phyloP scores from a whole-genome alignment of 1,140 invertebrate species.

The Zaprionus ornatus region DNA sequence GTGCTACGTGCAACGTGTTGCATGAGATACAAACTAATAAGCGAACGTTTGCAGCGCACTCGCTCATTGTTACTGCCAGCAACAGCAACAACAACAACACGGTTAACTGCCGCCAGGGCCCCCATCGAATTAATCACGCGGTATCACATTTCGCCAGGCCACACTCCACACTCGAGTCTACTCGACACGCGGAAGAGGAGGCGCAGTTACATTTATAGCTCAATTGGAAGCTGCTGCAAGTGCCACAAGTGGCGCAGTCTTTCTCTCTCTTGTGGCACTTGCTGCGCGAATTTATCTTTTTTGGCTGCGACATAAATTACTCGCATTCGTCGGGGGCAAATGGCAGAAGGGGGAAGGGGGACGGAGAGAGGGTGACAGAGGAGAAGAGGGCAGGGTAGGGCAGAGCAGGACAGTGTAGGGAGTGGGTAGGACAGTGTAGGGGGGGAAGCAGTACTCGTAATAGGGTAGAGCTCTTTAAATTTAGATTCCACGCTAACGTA shows the following conservation, averaged over 20 bases:
- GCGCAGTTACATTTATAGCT: conserved; percentile 70
- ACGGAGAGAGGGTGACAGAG: neutral
- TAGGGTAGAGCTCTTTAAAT: conserved; percentile 68
- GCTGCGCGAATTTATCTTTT: conserved; percentile 73
- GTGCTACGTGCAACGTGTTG: conserved; percentile 80
- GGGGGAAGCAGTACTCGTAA: conserved; percentile 5
- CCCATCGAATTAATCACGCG: conserved; percentile 77
- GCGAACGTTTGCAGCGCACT: conserved; percentile 31
- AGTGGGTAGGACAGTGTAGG: neutral
- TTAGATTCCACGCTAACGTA: conserved; percentile 55
- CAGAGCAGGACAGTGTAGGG: neutral
- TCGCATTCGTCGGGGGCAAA: conserved; percentile 34
- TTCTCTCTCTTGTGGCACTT: conserved; percentile 34
- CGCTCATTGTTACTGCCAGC: conserved; percentile 3
- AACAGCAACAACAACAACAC: neutral
- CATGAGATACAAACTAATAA: conserved; percentile 72
- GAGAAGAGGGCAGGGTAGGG: neutral
- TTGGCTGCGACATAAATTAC: conserved; percentile 77
- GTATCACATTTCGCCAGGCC: conserved; percentile 75
- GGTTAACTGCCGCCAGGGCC: conserved; percentile 41
- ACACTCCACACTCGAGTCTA: conserved; percentile 13
- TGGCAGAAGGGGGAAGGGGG: neutral
- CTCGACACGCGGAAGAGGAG: conserved; percentile 7
- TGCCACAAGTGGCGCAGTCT: conserved; percentile 34
- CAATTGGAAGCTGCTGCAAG: conserved; percentile 46